Evolutionary conservation across 2,888 invertebrate genomes (phyloP).

Genomic region (Catocala nupta): DNA sequence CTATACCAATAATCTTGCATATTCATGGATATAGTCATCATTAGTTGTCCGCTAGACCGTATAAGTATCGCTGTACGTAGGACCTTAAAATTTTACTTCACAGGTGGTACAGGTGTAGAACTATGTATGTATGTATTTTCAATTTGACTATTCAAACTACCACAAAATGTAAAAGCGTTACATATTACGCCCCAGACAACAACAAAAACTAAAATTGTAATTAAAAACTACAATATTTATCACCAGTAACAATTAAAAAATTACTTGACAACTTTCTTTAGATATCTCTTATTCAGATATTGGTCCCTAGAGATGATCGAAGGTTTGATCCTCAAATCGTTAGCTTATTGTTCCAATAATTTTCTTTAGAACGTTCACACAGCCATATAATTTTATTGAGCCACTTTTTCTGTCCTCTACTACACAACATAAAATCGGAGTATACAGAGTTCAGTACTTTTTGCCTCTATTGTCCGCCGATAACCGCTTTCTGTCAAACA

Average conservation of each 20-base stretch:
- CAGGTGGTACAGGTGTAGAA: no score
- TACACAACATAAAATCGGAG: background rate
- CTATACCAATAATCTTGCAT: background rate
- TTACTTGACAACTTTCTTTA: background rate
- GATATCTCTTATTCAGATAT: background rate
- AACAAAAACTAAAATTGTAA: no score
- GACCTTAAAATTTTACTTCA: no score
- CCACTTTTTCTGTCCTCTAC: no score
- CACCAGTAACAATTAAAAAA: no score
- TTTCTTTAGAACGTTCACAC: background rate
- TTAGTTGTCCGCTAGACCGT: slow-evolving; percentile 12
- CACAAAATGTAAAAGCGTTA: no score
- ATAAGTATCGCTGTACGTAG: no score
- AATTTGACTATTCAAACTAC: no score
- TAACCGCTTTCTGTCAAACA: slow-evolving; percentile 22
- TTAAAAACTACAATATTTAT: no score
- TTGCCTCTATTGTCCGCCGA: background rate
- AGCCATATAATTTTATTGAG: background rate
- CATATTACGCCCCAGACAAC: no score
- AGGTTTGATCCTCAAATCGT: background rate
- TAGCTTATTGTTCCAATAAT: background rate
- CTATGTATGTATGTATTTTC: no score
- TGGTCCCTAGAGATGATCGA: background rate
- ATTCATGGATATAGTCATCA: slow-evolving; percentile 13
- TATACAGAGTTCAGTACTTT: no score